These are phyloP conservation scores for Agelas oroides DNA, from an alignment of 37 sponge, comb jelly and placozoan genomes.

Conservation along the genomic window DNA sequence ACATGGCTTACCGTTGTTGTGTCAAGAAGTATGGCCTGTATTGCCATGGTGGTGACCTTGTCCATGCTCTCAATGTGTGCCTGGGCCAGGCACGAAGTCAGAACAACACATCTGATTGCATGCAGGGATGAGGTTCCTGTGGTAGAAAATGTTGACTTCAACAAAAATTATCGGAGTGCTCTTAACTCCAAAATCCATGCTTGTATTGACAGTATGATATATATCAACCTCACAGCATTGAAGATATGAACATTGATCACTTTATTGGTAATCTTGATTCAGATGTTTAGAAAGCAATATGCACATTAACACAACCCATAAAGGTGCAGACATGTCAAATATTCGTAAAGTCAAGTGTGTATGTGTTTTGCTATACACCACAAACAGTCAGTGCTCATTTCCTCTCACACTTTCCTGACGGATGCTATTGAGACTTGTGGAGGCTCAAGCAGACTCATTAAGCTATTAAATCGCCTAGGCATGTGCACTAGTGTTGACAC, in stretches of 20 bases:
- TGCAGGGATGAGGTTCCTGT: no score
- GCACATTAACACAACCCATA: background rate
- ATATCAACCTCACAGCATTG: conserved; percentile 1
- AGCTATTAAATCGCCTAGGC: conserved; percentile 30
- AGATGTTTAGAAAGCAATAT: conserved; percentile 28
- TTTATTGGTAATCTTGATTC: conserved; percentile 4
- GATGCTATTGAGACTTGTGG: conserved; percentile 40
- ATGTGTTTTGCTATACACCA: conserved; percentile 11
- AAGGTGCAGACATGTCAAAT: background rate
- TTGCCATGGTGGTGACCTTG: conserved; percentile 25
- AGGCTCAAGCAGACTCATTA: conserved; percentile 2
- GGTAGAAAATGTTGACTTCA: background rate
- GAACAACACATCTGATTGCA: no score
- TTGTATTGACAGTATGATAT: background rate
- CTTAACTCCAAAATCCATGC: background rate
- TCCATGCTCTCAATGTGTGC: conserved; percentile 23
- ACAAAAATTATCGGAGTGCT: background rate
- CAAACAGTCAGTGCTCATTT: conserved; percentile 22
- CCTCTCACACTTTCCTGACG: conserved; percentile 28
- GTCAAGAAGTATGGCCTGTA: conserved; percentile 16
- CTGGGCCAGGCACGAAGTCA: background rate
- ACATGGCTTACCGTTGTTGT: conserved; percentile 21
- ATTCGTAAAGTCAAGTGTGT: conserved; percentile 8
- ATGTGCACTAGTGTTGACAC: conserved; percentile 16
- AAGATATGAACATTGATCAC: conserved; percentile 8